phyloP scores from a whole-genome alignment of 2,113 vertebrate species.

The Hypomesus transpacificus region DNA sequence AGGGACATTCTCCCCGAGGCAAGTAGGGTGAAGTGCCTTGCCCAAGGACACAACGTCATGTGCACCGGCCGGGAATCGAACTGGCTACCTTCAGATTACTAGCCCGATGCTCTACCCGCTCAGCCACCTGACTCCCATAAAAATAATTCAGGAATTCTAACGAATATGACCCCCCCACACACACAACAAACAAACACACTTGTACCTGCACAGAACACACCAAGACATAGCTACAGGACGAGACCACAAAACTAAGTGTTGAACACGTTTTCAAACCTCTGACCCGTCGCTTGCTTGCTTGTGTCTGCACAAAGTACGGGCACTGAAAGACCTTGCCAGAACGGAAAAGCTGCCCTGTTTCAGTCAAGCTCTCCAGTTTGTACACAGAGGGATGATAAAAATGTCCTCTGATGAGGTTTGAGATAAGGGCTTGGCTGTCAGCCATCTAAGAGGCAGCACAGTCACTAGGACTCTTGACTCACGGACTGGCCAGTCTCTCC shows the following conservation, averaged over 20 bases:
- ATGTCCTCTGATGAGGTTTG: constrained; percentile 33
- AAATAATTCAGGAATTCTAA: too few species aligned
- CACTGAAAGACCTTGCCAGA: neutral
- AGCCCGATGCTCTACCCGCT: too few species aligned
- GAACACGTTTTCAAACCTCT: constrained; percentile 17
- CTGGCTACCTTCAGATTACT: too few species aligned
- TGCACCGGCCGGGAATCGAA: too few species aligned
- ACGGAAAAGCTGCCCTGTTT: constrained; percentile 1
- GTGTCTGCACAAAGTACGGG: neutral
- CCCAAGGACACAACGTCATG: too few species aligned
- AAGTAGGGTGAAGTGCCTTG: too few species aligned
- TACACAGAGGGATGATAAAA: constrained; percentile 46
- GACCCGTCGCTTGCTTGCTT: constrained; percentile 11
- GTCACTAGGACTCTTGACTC: constrained; percentile 16
- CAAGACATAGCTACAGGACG: neutral
- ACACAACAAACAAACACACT: too few species aligned
- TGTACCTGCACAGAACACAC: neutral
- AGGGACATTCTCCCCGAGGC: too few species aligned
- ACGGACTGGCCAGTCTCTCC: neutral
- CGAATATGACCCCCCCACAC: too few species aligned
- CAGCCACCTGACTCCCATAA: too few species aligned
- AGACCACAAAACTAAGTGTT: neutral
- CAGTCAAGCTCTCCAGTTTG: constrained; percentile 37
- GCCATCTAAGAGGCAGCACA: constrained; percentile 22
- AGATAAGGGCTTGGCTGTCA: constrained; percentile 45